Evolutionary conservation across 2,888 invertebrate species (phyloP), one percentile per base, ranked within the genome.

Genomic region (Chymomyza procnemis): DNA sequence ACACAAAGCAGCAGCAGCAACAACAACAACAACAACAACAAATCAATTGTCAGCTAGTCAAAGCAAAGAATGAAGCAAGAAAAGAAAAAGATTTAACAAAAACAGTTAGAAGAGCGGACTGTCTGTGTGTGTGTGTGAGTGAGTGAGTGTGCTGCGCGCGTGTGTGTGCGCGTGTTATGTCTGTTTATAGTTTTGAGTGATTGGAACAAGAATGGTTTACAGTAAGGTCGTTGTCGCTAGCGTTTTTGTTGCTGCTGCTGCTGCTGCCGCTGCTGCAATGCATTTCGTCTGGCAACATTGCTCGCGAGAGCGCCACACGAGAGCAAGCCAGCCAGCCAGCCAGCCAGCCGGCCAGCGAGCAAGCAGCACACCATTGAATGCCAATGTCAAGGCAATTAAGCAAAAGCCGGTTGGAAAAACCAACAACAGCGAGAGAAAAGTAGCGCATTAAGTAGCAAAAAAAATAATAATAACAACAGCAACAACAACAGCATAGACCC

Each of bases 301-400:
- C 18, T 26, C 8, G 30, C 47, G 46, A 46, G 55, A 21, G 21
- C 41, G 22, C 50, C 18, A 19, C 16, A 55, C n/a, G n/a, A n/a
- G 54, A 71, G 66, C 63, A 70, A 54, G 54, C 18, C 22, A 54
- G 54, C 22, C 4, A 18, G 19, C 16, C 21, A 26, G 26, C 19
- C n/a, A n/a, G n/a, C n/a, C n/a, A 71, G 66, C 63, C 70, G 22
- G 54, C 18, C 22, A 54, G 54, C 22, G 6, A 18, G 19, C 16
- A 54, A 26, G 26, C 19, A 21, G 54, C 54, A 54, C 6, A 12
- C 58, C 69, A 70, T 64, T 74, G 83, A 83, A 84, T 83, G 83
- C 84, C 85, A 85, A 85, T 85, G 85, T 86, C 85, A 86, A 85
- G 83, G 85, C 83, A 85, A 85, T 85, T 86, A 85, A 80, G 82